Evolutionary conservation across 2,113 vertebrate species (phyloP), one percentile per base, ranked within the genome.

Genomic region (Nerophis ophidion): DNA sequence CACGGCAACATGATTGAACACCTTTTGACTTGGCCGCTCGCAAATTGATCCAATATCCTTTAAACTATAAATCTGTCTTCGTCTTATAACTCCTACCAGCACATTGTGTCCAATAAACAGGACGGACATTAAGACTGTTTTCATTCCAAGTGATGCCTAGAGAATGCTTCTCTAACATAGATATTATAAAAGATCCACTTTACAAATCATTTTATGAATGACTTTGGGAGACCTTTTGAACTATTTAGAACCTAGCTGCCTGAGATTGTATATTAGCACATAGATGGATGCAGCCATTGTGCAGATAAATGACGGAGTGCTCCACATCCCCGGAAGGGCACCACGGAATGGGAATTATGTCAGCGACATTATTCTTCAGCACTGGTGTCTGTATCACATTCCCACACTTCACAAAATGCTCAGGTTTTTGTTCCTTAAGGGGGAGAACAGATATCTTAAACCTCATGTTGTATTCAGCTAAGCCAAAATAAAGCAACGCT

Each of bases 341-440:
- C 62, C 48, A 19, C 70, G 67, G 73, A 77, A 72, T 66, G 64
- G 72, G 59, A 78, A 80, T 81, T 57, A 72, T 72, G 62, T 81
- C 70, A 71, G 54, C 11, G 17, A 54, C 63, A 66, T 68, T 66
- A 71, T 70, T 72, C 60, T 38, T 66, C 60, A 58, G 34, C 10
- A 7, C 17, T 40, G 47, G 38, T 75, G 66, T 72, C 59, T 33
- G 51, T 36, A 52, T 58, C 60, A 66, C 58, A 65, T 51, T 57
- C 19, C 14, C 44, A 7, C 57, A 56, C 59, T 16, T n/a, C 13
- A 54, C 15, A 34, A 36, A 36, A 38, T 54, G 52, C 52, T 16
- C 5, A 35, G 14, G 26, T 55, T 57, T 38, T 47, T 38, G 4
- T 48, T 66, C 62, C 61, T 57, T 4, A 2, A 15, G 35, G 35